phyloP scores from a whole-genome alignment of 2,113 vertebrate genomes.

The Laticauda colubrina region DNA sequence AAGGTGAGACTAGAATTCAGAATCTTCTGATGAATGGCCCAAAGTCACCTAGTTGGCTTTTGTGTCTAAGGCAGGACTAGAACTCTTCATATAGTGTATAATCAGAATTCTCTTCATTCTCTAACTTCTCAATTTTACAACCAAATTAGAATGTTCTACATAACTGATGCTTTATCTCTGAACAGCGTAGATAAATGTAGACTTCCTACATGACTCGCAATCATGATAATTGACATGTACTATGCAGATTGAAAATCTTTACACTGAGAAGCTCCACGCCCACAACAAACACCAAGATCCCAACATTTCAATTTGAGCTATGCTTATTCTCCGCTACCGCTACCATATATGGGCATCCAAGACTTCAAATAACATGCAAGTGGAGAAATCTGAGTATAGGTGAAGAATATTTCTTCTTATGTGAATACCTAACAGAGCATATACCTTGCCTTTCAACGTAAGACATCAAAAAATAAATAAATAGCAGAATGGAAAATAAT shows the following conservation, averaged over 20 bases:
- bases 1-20: too few relatives aligned
- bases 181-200: neutral
- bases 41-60: neutral
- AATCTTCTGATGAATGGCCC: neutral
- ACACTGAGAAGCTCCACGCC: neutral
- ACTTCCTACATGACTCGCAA: neutral
- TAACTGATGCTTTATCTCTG: neutral
- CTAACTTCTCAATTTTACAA: neutral
- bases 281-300: neutral
- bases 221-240: neutral
- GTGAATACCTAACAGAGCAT: neutral
- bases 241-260: neutral
- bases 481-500: neutral
- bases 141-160: neutral
- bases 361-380: neutral
- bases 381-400: neutral
- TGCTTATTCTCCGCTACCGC: too few relatives aligned
- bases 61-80: neutral
- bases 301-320: neutral
- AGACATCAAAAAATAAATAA: neutral
- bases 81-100: neutral
- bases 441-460: neutral
- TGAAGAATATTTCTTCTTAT: neutral
- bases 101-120: neutral
- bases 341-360: neutral